These are phyloP conservation scores for Ctena decussata DNA, from an alignment of 2,888 invertebrate species.

Conservation along the genomic window DNA sequence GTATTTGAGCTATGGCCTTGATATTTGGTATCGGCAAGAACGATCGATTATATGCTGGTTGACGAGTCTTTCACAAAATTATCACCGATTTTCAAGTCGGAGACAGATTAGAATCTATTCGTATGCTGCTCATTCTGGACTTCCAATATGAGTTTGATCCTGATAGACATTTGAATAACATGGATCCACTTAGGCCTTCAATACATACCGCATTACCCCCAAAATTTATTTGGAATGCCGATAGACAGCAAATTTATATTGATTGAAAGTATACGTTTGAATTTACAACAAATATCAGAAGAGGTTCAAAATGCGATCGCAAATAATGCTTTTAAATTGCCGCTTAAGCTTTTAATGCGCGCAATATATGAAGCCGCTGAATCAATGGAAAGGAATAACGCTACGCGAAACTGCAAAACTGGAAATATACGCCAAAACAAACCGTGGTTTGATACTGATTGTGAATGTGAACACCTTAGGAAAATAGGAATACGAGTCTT, in stretches of 20 bases:
- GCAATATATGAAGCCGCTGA: neutral
- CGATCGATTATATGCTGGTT: neutral
- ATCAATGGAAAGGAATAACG: neutral
- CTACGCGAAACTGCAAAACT: neutral
- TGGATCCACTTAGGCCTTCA: neutral
- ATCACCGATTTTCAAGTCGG: neutral
- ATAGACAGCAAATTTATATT: neutral
- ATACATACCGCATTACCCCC: neutral
- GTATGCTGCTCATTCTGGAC: neutral
- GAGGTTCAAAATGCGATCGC: neutral
- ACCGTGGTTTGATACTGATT: neutral
- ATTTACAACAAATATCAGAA: neutral
- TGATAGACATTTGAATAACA: neutral
- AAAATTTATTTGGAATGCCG: neutral
- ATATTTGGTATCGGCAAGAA: neutral
- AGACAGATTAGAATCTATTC: neutral
- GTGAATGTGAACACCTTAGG: neutral
- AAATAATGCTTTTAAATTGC: neutral
- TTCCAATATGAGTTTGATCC: neutral
- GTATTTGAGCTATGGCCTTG: no score
- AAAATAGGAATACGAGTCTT: neutral
- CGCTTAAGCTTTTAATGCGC: neutral
- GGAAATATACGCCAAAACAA: neutral
- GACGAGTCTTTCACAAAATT: neutral
- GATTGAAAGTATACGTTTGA: neutral